Evolutionary conservation across 1,140 invertebrate genomes (phyloP), one percentile per base, ranked within the genome.

Genomic region (Cydia splendana): DNA sequence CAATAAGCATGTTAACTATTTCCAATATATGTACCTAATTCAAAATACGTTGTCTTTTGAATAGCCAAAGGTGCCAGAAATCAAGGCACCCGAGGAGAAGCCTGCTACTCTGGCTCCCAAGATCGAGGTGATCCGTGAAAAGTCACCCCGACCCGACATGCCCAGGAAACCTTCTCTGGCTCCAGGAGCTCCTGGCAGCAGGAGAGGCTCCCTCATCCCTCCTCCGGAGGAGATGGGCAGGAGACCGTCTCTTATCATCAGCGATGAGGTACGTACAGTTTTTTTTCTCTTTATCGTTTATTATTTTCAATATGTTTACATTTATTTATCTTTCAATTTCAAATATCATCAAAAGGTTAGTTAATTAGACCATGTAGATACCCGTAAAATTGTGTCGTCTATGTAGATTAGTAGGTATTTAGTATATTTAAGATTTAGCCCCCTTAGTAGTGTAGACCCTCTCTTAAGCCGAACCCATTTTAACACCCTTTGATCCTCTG

Each of bases 171-270:
- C 96, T 30, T 98, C 97, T 0, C 91, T 98, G 76, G 96, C 95
- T 75, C 96, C 97, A n/a, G 96, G 95, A 73, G 87, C 88, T 45
- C 91, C 87, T 93, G 94, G 80, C 93, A 95, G 76, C 89, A 95
- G 97, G 80, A 94, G 97, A 84, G 97, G 97, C 30, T 98, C 97
- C 12, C 95, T 98, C 67, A 96, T 98, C 88, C 97, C 97, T 65
- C 96, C 96, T 4, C 96, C 96, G 10, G 97, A 97, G 86, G 96
- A 96, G 90, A 96, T 96, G 92, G 97, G 96, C 82, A 95, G 97
- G 83, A 95, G 97, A 82, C 96, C 97, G 78, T 98, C 97, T 84
- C 94, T 98, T 79, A 97, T 98, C 84, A 98, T 98, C 89, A 97
- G 97, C 91, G 98, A 98, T 93, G 98, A 98, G 97, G 98, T 98